Base-by-base conservation (phyloP, 2,888 invertebrate species). In the Xanthostigma xanthostigma region DNA sequence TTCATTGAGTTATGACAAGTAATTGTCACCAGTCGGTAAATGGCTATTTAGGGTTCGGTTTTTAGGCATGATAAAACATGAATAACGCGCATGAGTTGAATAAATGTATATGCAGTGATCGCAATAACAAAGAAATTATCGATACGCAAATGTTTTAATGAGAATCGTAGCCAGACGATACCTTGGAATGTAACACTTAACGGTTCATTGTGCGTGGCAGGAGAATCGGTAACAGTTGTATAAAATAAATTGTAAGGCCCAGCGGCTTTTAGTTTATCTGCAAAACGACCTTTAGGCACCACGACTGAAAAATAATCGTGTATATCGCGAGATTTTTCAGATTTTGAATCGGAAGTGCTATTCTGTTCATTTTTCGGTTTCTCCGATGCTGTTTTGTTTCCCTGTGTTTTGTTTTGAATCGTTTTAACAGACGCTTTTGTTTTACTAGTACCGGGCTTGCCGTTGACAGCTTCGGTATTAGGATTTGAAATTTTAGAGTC, bases 171-270 rank as follows among this genome's bases (percentile, higher is more conserved):
- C 3, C 27, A 27, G 6, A 27, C 3, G 27, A 27, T 27, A 79
- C 80, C 81, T 63, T 76, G 76, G 56, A 88, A 79, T 0, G 83
- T 81, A 6, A 88, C 74, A 1, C 81, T 78, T 48, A 79, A 71
- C 0, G 75, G 69, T 53, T 86, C 83, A 2, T 60, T 58, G 51
- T 81, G 78, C 0, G 88, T 88, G 38, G 70, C 67, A 40, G 64
- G 72, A 0, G 76, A 73, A 52, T 76, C 76, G 0, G 78, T 76
- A 2, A 89, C 79, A 13, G 80, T 77, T 0, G 86, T 83, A 27
- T 84, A 79, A 63, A 90, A 89, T 54, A 85, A 67, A 59, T 84
- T 72, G 55, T 83, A 88, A 0, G 89, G 89, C 1, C 76, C 76
- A 9, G 79, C 76, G 0, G 73, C 70, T 14, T 75, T 71, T 57